A percentile compares a stretch with the other conserved stretches of the same genome.
phyloP scores from a whole-genome alignment of 2,113 vertebrate genomes.

The Hiodon tergisus region DNA sequence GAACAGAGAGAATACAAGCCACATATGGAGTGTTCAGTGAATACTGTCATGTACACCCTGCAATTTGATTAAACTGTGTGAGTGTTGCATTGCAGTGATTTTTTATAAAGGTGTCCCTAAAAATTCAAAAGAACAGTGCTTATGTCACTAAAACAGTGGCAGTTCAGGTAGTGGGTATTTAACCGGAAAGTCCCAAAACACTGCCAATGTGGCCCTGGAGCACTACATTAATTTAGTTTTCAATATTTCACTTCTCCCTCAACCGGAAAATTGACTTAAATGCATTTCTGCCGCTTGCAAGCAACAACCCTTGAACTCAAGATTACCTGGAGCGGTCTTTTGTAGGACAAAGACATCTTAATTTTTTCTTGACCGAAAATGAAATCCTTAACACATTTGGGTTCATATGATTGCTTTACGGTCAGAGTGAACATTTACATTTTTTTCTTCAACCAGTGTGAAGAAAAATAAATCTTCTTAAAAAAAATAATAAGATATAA shows the following conservation, averaged over 20 bases:
- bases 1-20: background rate
- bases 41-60: background rate
- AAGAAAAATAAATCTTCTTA: background rate
- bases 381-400: background rate
- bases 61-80: background rate
- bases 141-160: background rate
- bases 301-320: slow-evolving; percentile 19
- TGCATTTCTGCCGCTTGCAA: slow-evolving; percentile 21
- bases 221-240: background rate
- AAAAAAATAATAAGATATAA: background rate
- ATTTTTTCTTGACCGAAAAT: background rate
- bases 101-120: background rate
- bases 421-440: background rate
- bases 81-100: background rate
- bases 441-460: background rate
- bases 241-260: slow-evolving; percentile 12
- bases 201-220: slow-evolving; percentile 1
- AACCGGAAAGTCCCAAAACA: background rate
- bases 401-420: background rate
- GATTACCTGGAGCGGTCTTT: background rate
- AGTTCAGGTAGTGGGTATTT: background rate
- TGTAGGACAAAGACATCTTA: slow-evolving; percentile 1
- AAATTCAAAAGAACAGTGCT: background rate
- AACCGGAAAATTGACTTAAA: slow-evolving; percentile 29
- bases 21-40: background rate